phyloP scores from a whole-genome alignment of 2,113 vertebrate genomes.

The Cricetomys ansorgei region DNA sequence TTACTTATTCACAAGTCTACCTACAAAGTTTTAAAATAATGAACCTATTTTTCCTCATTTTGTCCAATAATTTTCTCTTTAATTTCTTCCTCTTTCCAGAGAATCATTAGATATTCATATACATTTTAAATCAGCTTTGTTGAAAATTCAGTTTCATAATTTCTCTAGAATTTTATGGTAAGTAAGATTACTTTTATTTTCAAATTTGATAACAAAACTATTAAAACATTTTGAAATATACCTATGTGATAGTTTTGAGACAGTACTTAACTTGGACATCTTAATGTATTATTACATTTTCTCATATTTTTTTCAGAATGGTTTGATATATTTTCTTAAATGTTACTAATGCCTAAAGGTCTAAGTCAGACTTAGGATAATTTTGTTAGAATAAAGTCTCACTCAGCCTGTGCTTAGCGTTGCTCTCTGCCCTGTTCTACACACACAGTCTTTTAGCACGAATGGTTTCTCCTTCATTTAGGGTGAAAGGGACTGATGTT shows the following conservation, averaged over 20 bases:
- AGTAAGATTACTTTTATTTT: neutral
- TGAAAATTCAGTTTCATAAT: neutral
- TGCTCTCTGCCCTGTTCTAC: neutral
- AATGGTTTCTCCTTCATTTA: neutral
- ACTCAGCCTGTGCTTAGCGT: neutral
- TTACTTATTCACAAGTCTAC: neutral
- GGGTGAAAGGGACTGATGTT: neutral
- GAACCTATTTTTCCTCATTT: neutral
- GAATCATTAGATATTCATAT: neutral
- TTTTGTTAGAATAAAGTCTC: constrained; percentile 11
- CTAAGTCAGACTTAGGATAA: neutral
- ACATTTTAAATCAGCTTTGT: neutral
- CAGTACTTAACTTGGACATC: neutral
- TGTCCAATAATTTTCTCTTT: neutral
- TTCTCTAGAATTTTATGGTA: neutral
- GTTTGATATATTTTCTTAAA: neutral
- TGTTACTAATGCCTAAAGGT: neutral
- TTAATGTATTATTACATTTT: neutral
- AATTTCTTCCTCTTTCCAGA: neutral
- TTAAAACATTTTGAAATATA: neutral
- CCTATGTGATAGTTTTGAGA: neutral
- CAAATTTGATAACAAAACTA: neutral
- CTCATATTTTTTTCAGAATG: neutral
- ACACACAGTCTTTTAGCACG: neutral
- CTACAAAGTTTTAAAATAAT: neutral